Evolutionary conservation across 2,113 vertebrate genomes (phyloP).

Genomic region (Phoxinus phoxinus): DNA sequence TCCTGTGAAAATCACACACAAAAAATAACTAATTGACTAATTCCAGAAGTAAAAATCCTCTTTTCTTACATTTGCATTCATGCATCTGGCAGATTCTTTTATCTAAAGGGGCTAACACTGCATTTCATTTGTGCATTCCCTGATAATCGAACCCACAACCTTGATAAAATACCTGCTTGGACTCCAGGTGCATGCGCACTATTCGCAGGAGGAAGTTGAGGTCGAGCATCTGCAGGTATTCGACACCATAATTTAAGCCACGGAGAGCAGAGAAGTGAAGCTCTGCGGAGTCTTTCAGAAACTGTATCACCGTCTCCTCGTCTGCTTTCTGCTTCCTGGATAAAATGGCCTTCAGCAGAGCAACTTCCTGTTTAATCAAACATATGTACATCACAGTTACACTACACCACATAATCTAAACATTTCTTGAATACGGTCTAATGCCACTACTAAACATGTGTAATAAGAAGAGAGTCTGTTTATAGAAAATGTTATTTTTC

Average conservation of each 20-base stretch:
- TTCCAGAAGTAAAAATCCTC: too few species aligned
- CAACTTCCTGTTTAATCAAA: slow-evolving; percentile 67
- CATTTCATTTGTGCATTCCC: too few species aligned
- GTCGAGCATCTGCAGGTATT: slow-evolving; percentile 76
- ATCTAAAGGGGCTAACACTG: too few species aligned
- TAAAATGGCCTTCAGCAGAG: slow-evolving; percentile 74
- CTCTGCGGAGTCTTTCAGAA: slow-evolving; percentile 71
- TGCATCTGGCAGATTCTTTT: too few species aligned
- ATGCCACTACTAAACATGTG: not conserved
- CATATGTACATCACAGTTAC: not conserved
- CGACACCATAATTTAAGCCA: slow-evolving; percentile 69
- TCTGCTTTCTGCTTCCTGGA: slow-evolving; percentile 61
- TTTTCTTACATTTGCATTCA: too few species aligned
- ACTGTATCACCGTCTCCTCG: slow-evolving; percentile 49
- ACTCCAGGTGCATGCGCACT: slow-evolving; percentile 70
- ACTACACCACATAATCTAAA: not conserved
- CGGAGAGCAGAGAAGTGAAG: slow-evolving; percentile 72
- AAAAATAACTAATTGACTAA: too few species aligned
- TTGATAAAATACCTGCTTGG: slow-evolving; percentile 59
- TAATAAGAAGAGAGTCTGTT: slow-evolving; percentile 10
- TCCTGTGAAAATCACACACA: not conserved
- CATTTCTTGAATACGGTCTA: not conserved
- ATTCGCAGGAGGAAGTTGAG: slow-evolving; percentile 75
- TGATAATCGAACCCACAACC: too few species aligned
- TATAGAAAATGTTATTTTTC: not conserved